A percentile compares a stretch with the other conserved stretches of the same genome.
Conservation (phyloP, 2,888 invertebrate species). For the Pseudolycoriella hygida region DNA sequence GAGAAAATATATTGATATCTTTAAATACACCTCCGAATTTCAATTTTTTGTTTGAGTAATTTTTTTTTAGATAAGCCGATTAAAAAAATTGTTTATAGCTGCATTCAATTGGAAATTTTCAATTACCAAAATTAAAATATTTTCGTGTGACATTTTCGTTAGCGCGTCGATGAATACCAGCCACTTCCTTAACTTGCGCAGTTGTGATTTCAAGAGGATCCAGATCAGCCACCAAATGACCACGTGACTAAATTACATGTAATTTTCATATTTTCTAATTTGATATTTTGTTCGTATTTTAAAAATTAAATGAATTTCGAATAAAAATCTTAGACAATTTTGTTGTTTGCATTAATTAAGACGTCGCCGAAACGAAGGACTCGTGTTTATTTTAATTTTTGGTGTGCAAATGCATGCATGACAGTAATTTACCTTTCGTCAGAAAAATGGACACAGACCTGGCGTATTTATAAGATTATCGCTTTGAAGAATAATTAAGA, state of each 20-base stretch:
- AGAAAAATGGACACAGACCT: no score
- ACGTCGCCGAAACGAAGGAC: no score
- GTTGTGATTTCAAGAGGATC: slow-evolving; percentile 57
- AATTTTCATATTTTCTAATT: background rate
- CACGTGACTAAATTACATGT: slow-evolving; percentile 44
- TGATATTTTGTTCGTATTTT: background rate
- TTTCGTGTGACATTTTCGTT: slow-evolving; percentile 20
- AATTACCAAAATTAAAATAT: slow-evolving; percentile 13
- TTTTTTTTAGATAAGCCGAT: background rate
- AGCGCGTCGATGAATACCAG: slow-evolving; percentile 27
- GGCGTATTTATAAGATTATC: no score
- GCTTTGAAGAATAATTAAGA: no score
- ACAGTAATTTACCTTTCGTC: no score
- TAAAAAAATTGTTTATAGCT: background rate
- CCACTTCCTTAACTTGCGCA: slow-evolving; percentile 17
- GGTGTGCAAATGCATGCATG: no score
- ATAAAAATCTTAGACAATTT: no score
- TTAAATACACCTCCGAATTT: slow-evolving; percentile 9
- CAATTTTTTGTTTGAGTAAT: slow-evolving; percentile 4
- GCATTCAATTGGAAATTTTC: background rate
- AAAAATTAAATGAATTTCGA: no score
- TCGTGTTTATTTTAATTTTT: no score
- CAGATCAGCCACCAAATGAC: slow-evolving; percentile 64
- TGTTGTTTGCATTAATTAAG: no score
- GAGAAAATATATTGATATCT: slow-evolving; percentile 20